Evolutionary conservation across 2,888 invertebrate species (phyloP), one percentile per base, ranked within the genome.

Genomic region (Corythucha ciliata): DNA sequence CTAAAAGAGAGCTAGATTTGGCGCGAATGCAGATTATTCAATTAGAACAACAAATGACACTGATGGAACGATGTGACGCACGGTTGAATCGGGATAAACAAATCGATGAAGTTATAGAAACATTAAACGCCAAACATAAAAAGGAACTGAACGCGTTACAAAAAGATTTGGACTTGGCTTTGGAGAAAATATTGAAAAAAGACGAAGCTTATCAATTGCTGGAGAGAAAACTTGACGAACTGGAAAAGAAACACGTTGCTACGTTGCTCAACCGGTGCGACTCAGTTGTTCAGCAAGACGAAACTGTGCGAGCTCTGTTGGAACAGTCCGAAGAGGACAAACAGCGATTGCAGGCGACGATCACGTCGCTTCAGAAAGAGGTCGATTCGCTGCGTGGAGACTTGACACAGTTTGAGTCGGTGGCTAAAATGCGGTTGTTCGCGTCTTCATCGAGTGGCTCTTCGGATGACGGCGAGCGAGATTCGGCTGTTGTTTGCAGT

Each of bases 221-320:
- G 36, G 58, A 60, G 45, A 41, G 37, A 2, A 54, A 53, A 39
- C 33, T 60, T 12, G 34, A 47, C 14, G 60, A 60, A 51, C 33
- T 59, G 39, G 57, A 59, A 18, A 49, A 50, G 16, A 54, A 53
- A 12, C 54, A 54, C 14, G 48, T 54, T n/a, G 50, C 47, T 24
- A 41, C 52, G 24, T 27, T 59, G n/a, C 54, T 60, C 40, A 57
- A 58, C 14, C 59, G 58, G 39, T 55, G 58, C 14, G 58, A 59
- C 7, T 51, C 58, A 16, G 53, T 53, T 5, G 44, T 55, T 7
- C 41, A 46, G n/a, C 57, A 57, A 48, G 57, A 57, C 14, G 47
- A 49, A 16, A 47, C 55, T 7, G 52, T 59, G 20, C 55, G 57
- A 48, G 52, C 48, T 12, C 37, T 54, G 16, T 39, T 60, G 24